Evolutionary conservation across 2,797 vertebrate species (phyloP).

Genomic region (Heteromormyrus szaboi): DNA sequence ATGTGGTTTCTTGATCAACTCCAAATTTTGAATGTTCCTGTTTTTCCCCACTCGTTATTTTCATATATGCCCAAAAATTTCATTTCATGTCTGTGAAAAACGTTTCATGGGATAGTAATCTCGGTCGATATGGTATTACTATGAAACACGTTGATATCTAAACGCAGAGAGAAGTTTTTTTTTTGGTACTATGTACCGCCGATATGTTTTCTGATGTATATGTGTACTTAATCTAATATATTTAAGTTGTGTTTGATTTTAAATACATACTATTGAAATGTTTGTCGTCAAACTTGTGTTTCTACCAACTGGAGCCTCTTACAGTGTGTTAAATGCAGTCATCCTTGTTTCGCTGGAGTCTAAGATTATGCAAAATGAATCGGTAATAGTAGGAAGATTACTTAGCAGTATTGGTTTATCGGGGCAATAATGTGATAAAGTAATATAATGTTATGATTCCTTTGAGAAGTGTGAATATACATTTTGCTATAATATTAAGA

Average conservation of each 20-base stretch:
- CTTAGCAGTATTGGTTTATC: not conserved
- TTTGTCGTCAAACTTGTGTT: constrained; percentile 21
- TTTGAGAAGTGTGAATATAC: not conserved
- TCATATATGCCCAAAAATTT: constrained; percentile 42
- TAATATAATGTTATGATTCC: not conserved
- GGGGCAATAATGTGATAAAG: not conserved
- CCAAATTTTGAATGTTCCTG: constrained; percentile 45
- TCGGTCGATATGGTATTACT: constrained; percentile 55
- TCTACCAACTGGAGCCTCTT: constrained; percentile 21
- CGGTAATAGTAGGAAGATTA: not conserved
- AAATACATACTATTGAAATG: constrained; percentile 85
- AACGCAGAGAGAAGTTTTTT: constrained; percentile 75
- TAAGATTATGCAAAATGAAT: not conserved
- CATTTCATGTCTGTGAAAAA: constrained; percentile 57
- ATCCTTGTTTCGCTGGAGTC: not conserved
- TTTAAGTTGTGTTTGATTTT: constrained; percentile 99
- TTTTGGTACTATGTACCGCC: constrained; percentile 98
- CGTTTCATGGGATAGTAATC: constrained; percentile 64
- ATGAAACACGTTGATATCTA: constrained; percentile 68
- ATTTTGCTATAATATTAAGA: constrained; percentile 1
- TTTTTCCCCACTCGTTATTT: constrained; percentile 27
- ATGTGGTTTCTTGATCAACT: constrained; percentile 53
- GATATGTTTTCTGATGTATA: constrained; percentile 86
- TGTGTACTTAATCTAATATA: constrained; percentile 95
- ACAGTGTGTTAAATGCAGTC: not conserved